Evolutionary conservation across 2,113 vertebrate species (phyloP).

Genomic region (Triplophysa siluroides): DNA sequence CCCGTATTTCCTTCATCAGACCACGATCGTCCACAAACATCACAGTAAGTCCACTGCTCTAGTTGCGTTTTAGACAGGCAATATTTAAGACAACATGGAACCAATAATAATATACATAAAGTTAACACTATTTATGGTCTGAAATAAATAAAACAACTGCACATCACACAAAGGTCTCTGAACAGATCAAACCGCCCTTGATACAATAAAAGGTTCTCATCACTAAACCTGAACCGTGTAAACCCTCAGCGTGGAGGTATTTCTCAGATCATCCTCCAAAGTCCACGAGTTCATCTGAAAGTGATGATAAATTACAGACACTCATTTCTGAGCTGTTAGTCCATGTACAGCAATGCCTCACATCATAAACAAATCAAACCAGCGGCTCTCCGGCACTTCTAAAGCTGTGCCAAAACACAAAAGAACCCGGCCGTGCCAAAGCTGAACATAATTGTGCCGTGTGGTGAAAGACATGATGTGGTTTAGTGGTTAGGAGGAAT

Average conservation of each 20-base stretch:
- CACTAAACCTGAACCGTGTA: not conserved
- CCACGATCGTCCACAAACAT: not conserved
- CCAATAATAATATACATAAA: not conserved
- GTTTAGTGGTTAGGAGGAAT: not conserved
- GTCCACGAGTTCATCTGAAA: conserved; percentile 31
- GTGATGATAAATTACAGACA: conserved; percentile 48
- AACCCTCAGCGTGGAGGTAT: conserved; percentile 25
- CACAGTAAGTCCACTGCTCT: not conserved
- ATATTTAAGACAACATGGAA: conserved; percentile 5
- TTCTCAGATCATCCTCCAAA: conserved; percentile 50
- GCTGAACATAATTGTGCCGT: not conserved
- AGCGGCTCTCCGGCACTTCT: conserved; percentile 26
- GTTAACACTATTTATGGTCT: not conserved
- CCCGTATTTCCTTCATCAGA: not conserved
- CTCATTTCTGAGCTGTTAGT: conserved; percentile 59
- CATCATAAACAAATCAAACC: conserved; percentile 52
- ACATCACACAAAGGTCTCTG: not conserved
- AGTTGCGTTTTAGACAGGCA: not conserved
- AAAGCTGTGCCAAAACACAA: conserved; percentile 13
- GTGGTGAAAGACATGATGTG: not conserved
- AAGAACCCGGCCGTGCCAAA: not conserved
- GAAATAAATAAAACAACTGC: too few relatives aligned
- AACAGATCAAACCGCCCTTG: conserved; percentile 40
- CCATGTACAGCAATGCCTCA: conserved; percentile 49
- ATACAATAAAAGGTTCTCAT: not conserved